Conservation (phyloP, 2,888 invertebrate genomes). For the Microchrysa polita region DNA sequence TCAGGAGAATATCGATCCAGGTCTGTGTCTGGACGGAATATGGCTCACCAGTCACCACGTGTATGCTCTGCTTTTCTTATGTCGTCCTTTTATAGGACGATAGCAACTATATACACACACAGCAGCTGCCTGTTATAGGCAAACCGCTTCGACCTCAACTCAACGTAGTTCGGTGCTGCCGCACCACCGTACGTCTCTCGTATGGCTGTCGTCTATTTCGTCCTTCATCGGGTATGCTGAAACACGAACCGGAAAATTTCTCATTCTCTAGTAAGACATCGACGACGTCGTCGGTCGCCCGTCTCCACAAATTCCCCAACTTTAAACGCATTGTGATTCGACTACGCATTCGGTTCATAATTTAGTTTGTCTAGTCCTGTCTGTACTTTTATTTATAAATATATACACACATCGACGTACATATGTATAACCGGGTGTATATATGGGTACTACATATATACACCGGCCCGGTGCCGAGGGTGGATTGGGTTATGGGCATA, state of each 20-base stretch:
- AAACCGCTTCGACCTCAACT: slow-evolving; percentile 33
- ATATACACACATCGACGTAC: neutral
- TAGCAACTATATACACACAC: too few relatives aligned
- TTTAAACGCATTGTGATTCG: slow-evolving; percentile 40
- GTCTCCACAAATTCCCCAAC: slow-evolving; percentile 43
- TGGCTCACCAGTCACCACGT: slow-evolving; percentile 20
- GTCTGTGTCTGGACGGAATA: slow-evolving; percentile 9
- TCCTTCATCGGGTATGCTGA: neutral
- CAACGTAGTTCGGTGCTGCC: slow-evolving; percentile 15
- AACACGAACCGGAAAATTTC: neutral
- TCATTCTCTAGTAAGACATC: slow-evolving; percentile 10
- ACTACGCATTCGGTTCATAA: slow-evolving; percentile 40
- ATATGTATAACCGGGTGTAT: neutral
- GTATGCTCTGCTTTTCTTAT: slow-evolving; percentile 5
- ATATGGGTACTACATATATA: too few relatives aligned
- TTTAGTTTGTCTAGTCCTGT: slow-evolving; percentile 45
- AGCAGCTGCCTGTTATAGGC: neutral
- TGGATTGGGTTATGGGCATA: slow-evolving; percentile 6
- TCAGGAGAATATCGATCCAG: slow-evolving; percentile 23
- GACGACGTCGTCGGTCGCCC: too few relatives aligned
- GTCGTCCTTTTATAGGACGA: slow-evolving; percentile 22
- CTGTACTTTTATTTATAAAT: slow-evolving; percentile 40
- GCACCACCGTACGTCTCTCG: too few relatives aligned
- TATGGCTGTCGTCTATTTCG: neutral
- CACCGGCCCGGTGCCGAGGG: neutral